Conservation (phyloP, 92 coral and sea anemone species). For the Virgularia gustaviana region DNA sequence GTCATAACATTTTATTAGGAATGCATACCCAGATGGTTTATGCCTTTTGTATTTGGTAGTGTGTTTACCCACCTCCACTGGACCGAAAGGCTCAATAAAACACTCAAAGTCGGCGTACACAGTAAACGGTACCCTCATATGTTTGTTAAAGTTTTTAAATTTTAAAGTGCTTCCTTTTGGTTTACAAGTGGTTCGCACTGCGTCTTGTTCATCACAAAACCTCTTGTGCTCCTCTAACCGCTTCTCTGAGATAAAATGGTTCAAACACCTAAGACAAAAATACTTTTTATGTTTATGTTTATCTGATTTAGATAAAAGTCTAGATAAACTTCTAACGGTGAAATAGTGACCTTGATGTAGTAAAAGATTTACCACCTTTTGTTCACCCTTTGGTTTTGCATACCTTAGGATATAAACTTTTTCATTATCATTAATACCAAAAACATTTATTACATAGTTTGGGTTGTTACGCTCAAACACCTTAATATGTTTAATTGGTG, state of each 20-base stretch:
- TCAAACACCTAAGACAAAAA: background rate
- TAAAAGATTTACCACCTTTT: background rate
- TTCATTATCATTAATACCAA: slow-evolving; percentile 2
- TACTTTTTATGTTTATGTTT: background rate
- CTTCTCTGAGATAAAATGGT: background rate
- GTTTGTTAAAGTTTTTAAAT: slow-evolving; percentile 40
- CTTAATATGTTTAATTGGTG: slow-evolving; percentile 8
- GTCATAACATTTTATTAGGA: slow-evolving; percentile 43
- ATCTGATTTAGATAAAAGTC: background rate
- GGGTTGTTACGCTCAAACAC: slow-evolving; percentile 39
- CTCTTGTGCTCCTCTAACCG: background rate
- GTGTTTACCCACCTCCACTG: slow-evolving; percentile 17
- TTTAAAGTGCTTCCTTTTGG: background rate
- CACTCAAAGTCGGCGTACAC: slow-evolving; percentile 22
- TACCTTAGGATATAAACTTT: slow-evolving; percentile 19
- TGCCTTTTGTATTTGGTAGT: slow-evolving; percentile 48
- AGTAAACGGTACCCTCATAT: slow-evolving; percentile 23
- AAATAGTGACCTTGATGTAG: background rate
- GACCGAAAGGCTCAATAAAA: background rate
- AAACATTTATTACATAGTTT: slow-evolving; percentile 37
- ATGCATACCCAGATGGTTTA: slow-evolving; percentile 37
- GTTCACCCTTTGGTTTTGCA: background rate
- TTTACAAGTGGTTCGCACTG: background rate
- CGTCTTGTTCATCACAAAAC: background rate
- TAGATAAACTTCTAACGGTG: background rate